Percentiles rank a stretch among this genome's conserved stretches.
Evolutionary conservation across 2,888 invertebrate genomes (phyloP).

Genomic region (Netelia melanura): DNA sequence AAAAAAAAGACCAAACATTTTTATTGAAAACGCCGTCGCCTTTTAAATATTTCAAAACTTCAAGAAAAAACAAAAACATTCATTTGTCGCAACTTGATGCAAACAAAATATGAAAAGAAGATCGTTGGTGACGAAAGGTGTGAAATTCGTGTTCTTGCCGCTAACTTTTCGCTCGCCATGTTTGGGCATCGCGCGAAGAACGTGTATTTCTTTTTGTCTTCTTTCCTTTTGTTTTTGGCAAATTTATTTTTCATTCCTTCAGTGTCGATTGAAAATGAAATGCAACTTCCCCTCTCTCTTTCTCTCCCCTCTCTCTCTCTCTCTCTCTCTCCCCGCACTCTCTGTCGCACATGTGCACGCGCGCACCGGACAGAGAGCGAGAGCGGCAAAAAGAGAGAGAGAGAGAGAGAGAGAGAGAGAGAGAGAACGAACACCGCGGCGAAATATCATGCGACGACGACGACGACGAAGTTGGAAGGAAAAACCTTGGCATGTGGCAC

Average conservation of each 20-base stretch:
- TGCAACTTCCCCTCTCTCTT: neutral
- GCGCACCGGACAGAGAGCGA: neutral
- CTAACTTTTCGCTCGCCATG: constrained; percentile 12
- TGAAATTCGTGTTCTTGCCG: neutral
- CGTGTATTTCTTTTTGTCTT: neutral
- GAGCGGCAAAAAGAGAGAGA: constrained; percentile 21
- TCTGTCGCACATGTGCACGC: too few species aligned
- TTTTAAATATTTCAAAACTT: too few species aligned
- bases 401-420: constrained; percentile 28
- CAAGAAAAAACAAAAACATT: neutral
- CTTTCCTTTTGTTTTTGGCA: neutral
- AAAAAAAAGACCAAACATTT: too few species aligned
- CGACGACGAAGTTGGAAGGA: constrained; percentile 65
- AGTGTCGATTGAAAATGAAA: constrained; percentile 44
- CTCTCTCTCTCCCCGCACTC: too few species aligned
- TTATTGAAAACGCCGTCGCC: too few species aligned
- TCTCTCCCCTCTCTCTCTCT: too few species aligned
- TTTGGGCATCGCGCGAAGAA: neutral
- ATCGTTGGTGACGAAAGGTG: neutral
- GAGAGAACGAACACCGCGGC: constrained; percentile 48
- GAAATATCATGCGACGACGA: constrained; percentile 59
- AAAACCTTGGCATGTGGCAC: constrained; percentile 74
- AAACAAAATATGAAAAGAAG: neutral
- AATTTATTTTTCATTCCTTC: constrained; percentile 23
- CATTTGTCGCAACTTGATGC: neutral